phyloP scores from a whole-genome alignment of 2,797 vertebrate genomes.

The Rhabdophis nuchalis region DNA sequence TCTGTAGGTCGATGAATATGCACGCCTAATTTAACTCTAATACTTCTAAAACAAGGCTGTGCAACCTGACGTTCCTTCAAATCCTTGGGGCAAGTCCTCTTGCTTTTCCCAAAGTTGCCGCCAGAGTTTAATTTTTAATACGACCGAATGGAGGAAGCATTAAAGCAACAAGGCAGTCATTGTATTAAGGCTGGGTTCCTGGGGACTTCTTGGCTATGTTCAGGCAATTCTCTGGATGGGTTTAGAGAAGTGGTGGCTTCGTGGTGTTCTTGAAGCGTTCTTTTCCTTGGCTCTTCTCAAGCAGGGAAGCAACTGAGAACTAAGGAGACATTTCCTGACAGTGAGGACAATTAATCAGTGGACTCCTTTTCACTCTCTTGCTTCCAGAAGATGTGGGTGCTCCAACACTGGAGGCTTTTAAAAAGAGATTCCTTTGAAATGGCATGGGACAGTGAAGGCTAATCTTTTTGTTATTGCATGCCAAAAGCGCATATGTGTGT shows the following conservation, averaged over 20 bases:
- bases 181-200: neutral
- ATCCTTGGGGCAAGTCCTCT: neutral
- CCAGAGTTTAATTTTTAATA: neutral
- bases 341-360: neutral
- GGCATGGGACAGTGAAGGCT: too few relatives aligned
- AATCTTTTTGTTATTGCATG: too few relatives aligned
- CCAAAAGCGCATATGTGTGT: too few relatives aligned
- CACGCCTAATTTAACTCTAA: neutral
- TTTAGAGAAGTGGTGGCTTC: neutral
- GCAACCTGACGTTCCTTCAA: neutral
- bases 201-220: neutral
- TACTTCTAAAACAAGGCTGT: neutral
- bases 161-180: neutral
- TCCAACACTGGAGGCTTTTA: neutral
- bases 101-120: neutral
- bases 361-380: fast-evolving
- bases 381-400: neutral
- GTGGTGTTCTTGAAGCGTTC: neutral
- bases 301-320: neutral
- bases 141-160: neutral
- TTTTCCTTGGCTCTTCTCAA: neutral
- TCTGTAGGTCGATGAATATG: neutral
- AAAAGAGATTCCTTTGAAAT: neutral
- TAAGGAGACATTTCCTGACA: neutral
- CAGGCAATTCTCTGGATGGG: neutral